Base-by-base conservation (phyloP, 2,888 invertebrate species). In the Athripsodes cinereus region DNA sequence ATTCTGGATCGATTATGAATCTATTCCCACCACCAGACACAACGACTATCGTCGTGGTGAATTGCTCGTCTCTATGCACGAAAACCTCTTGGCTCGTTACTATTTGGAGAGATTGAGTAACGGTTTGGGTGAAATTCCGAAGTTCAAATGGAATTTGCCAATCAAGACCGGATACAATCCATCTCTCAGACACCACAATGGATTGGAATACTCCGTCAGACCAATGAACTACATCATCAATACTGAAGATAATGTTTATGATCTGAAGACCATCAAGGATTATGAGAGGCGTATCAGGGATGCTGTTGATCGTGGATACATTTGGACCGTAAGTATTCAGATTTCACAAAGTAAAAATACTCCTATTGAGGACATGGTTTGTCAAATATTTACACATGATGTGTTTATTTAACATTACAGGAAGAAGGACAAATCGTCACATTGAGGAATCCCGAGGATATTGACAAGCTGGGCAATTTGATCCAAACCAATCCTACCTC, bases 401-500 rank as follows among this genome's bases (percentile, higher is more conserved):
- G 18, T 44, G 18, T 2, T 5, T 48, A 48, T 48, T 26, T n/a
- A n/a, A 46, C 20, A 21, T 52, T 48, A 2, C 21, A 78, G 76
- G 63, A 66, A 20, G 71, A 78, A 58, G 50, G 74, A 77, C 75
- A 76, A 48, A 18, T 75, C 21, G 20, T 58, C 2, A 54, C 35
- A 18, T 44, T 62, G 11, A 40, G 18, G 26, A 5, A 48, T 1
- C 53, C 53, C 18, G 80, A 86, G 61, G 80, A 84, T 52, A 72
- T 88, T 63, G 81, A 87, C 66, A 72, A 81, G 57, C 75, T 90
- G 56, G 88, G 84, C 51, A 81, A 82, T 66, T 66, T 87, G 52
- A 79, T 89, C 65, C 83, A 87, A 71, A 80, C 81, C 49, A 85
- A 84, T 66, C n/a, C n/a, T n/a, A n/a, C n/a, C n/a, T n/a, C n/a